Base-by-base conservation (phyloP, 2,888 invertebrate genomes). In the Archaeoteleia sp. region DNA sequence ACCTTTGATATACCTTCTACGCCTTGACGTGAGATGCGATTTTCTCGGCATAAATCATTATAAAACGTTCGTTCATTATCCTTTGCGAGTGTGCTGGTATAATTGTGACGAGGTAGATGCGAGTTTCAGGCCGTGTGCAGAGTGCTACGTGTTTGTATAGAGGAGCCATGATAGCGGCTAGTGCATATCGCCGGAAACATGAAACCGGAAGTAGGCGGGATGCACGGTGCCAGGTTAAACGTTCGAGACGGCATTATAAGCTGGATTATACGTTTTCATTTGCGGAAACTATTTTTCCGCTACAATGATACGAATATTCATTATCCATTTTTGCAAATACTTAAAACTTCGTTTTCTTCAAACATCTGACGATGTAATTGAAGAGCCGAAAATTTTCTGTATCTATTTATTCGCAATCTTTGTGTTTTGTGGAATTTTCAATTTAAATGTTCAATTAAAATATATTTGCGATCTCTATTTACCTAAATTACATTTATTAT, bases 11-110 rank as follows among this genome's bases (percentile, higher is more conserved):
- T 43, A 43, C 53, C 53, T 57, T 48, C 35, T 35, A 15, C 13
- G 12, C 2, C 58, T 58, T 58, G 66, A 58, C 66, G 48, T 48
- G 58, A 60, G 66, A 58, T 58, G 66, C 66, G 66, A 66, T 66
- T 51, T 58, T 66, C 66, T 54, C 43, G 54, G 75, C 76, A 80
- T 81, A 80, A 81, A 81, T 81, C 81, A 81, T 77, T 74, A 78
- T 76, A 76, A 73, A 74, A 78, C 71, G 74, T 73, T 71, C 67
- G 71, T 76, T 78, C 77, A 74, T 78, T 78, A 78, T 75, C 66
- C 63, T 72, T 60, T 74, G n/a, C 74, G 73, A 69, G 76, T 76
- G 74, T 76, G 74, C 71, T 71, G 74, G 74, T 78, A 77, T 81
- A 81, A 81, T 81, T 79, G 78, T 76, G 74, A 76, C 79, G 29